Evolutionary conservation across 2,888 invertebrate species (phyloP).

Genomic region (Agrochola litura): DNA sequence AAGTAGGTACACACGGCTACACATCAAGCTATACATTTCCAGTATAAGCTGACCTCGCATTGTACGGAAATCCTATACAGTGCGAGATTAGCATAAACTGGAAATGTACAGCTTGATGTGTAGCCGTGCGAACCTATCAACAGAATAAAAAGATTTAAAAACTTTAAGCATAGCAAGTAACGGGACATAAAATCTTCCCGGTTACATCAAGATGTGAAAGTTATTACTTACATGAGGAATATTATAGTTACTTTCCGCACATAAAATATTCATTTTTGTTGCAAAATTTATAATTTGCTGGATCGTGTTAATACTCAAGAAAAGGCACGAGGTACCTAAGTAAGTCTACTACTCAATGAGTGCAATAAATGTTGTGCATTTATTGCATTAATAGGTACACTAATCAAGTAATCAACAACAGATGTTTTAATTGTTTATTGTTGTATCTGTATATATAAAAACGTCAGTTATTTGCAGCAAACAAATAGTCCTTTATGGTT

Average conservation of each 20-base stretch:
- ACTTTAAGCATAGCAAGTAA: too few species aligned
- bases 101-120: too few species aligned
- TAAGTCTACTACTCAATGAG: neutral
- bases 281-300: neutral
- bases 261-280: conserved; percentile 9
- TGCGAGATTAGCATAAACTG: too few species aligned
- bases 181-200: too few species aligned
- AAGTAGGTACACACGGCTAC: too few species aligned
- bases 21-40: too few species aligned
- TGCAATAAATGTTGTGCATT: neutral
- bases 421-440: neutral
- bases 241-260: neutral
- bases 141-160: too few species aligned
- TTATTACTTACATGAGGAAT: conserved; percentile 6
- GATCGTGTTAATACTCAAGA: neutral
- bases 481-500: neutral
- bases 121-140: too few species aligned
- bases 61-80: too few species aligned
- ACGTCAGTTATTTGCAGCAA: neutral
- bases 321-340: neutral
- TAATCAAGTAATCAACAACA: neutral
- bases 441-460: neutral
- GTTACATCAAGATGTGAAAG: too few species aligned
- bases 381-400: too few species aligned
- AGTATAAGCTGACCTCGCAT: too few species aligned